Percentiles rank a stretch among this genome's conserved stretches.
phyloP scores from a whole-genome alignment of 64 coral and sea anemone genomes.

The Stylophora pistillata region DNA sequence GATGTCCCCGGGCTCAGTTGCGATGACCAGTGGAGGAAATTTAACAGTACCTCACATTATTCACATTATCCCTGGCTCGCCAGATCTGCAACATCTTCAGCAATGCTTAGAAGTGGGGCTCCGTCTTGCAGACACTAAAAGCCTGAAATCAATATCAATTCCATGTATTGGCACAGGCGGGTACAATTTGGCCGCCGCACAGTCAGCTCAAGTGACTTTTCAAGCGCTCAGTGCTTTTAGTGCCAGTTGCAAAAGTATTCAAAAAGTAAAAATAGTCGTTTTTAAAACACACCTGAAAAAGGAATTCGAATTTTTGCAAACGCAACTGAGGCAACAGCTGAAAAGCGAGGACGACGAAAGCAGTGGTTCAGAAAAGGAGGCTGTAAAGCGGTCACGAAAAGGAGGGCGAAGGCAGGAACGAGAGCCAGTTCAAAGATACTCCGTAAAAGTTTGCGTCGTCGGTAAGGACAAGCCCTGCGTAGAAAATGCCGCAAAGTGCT shows the following conservation, averaged over 20 bases:
- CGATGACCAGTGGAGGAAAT: conserved; percentile 9
- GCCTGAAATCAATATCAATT: not conserved
- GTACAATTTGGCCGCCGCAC: not conserved
- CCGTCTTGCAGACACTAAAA: not conserved
- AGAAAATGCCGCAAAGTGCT: not conserved
- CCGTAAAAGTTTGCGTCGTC: conserved; percentile 20
- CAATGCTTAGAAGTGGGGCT: not conserved
- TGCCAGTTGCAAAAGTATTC: conserved; percentile 9
- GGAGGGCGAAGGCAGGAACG: not conserved
- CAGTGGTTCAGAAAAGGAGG: too few species aligned
- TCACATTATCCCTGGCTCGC: not conserved
- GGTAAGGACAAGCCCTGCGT: conserved; percentile 18
- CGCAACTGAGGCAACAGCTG: too few species aligned
- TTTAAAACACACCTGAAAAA: not conserved
- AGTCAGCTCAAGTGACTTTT: not conserved
- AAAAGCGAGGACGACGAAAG: too few species aligned
- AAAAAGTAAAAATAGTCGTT: not conserved
- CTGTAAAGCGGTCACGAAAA: too few species aligned
- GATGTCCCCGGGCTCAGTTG: conserved; percentile 18
- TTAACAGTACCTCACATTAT: not conserved
- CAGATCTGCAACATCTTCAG: not conserved
- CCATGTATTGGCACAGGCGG: not conserved
- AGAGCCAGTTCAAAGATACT: not conserved
- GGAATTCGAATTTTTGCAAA: too few species aligned
- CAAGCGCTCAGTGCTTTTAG: not conserved